Evolutionary conservation across 2,113 vertebrate genomes (phyloP).

Genomic region (Myotis lucifugus): DNA sequence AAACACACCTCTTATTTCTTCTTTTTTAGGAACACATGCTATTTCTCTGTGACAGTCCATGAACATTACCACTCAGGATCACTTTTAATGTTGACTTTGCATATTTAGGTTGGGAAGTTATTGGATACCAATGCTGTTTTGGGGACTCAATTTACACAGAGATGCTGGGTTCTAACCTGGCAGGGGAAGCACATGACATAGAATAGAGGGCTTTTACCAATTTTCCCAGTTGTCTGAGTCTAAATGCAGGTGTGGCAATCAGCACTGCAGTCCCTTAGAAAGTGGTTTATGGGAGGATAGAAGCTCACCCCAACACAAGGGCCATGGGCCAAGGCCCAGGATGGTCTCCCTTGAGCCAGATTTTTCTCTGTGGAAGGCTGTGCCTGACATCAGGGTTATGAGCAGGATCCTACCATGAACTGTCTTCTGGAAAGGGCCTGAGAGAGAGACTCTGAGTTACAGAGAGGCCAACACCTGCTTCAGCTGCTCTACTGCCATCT

Average conservation of each 20-base stretch:
- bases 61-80: not conserved
- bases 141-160: not conserved
- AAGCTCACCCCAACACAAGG: not conserved
- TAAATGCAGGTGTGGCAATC: not conserved
- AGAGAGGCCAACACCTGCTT: not conserved
- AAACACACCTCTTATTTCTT: not conserved
- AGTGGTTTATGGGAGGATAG: not conserved
- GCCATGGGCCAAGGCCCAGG: not conserved
- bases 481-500: not conserved
- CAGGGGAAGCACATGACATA: not conserved
- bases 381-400: not conserved
- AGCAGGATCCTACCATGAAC: not conserved
- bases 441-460: not conserved
- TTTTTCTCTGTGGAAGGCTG: not conserved
- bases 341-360: not conserved
- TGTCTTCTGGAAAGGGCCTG: not conserved
- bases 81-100: not conserved
- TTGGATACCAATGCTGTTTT: not conserved
- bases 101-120: not conserved
- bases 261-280: not conserved
- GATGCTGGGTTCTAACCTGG: not conserved
- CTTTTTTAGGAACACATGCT: not conserved
- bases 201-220: not conserved
- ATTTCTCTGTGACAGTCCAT: not conserved
- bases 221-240: not conserved